These are phyloP conservation scores for Chloroceryle inda DNA, from an alignment of 2,797 vertebrate genomes.

Conservation along the genomic window DNA sequence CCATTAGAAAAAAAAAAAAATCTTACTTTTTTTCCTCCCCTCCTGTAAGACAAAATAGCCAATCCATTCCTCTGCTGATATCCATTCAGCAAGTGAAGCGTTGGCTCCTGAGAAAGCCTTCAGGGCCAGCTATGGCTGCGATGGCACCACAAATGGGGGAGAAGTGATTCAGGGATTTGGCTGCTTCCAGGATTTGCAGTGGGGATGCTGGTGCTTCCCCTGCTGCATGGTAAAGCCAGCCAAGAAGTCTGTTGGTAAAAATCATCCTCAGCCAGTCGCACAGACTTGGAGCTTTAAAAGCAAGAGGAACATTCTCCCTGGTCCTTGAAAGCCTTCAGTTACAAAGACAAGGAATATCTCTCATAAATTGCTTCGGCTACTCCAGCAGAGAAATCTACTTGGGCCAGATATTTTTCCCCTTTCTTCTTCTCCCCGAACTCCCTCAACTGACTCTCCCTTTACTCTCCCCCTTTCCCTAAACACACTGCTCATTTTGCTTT, in stretches of 20 bases:
- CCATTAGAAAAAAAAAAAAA: neutral
- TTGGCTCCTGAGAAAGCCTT: neutral
- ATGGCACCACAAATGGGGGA: neutral
- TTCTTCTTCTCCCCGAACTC: neutral
- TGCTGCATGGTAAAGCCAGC: neutral
- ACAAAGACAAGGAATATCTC: neutral
- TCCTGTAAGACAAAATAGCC: neutral
- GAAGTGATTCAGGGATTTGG: neutral
- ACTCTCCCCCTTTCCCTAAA: neutral
- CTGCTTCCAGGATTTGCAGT: neutral
- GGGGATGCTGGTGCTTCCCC: neutral
- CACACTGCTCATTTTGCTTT: neutral
- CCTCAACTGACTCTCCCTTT: neutral
- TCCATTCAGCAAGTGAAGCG: neutral
- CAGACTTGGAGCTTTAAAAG: neutral
- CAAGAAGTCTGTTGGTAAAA: neutral
- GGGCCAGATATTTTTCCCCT: neutral
- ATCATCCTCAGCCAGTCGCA: neutral
- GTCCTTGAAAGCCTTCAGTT: neutral
- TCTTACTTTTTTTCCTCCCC: neutral
- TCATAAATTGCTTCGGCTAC: neutral
- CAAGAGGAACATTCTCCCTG: neutral
- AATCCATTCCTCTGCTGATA: neutral
- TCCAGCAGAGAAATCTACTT: neutral
- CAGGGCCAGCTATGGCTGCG: neutral